Percentiles rank a stretch among this genome's conserved stretches.
Conservation (phyloP, 2,888 invertebrate species). For the Eueremaeus valkanovi region DNA sequence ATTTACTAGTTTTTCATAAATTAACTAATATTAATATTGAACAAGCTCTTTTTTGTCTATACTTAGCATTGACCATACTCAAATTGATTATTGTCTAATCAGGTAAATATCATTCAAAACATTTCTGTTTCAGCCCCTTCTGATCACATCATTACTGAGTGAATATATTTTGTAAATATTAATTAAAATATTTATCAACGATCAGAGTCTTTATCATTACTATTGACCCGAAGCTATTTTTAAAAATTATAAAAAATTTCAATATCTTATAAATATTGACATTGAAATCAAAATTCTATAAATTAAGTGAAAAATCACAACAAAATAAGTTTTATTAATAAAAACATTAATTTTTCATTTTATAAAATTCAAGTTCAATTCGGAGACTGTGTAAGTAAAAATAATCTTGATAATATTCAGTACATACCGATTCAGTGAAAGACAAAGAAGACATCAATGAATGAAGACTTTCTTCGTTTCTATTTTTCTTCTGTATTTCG, state of each 20-base stretch:
- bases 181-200: background rate
- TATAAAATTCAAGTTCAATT: background rate
- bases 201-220: slow-evolving; percentile 13
- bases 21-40: no score
- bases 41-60: no score
- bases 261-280: slow-evolving; percentile 13
- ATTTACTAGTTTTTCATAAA: no score
- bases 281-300: slow-evolving; percentile 4
- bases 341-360: background rate
- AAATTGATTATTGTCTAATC: no score
- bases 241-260: background rate
- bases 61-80: no score
- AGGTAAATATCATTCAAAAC: background rate
- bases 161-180: no score
- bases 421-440: background rate
- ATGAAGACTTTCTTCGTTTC: background rate
- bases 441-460: background rate
- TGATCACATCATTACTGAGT: no score
- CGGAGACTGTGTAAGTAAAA: background rate
- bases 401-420: background rate
- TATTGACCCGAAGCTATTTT: slow-evolving; percentile 20
- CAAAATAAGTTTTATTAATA: background rate
- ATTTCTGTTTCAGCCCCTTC: background rate
- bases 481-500: background rate
- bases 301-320: background rate